Evolutionary conservation across 2,888 invertebrate genomes (phyloP).

Genomic region (Congeria kusceri): DNA sequence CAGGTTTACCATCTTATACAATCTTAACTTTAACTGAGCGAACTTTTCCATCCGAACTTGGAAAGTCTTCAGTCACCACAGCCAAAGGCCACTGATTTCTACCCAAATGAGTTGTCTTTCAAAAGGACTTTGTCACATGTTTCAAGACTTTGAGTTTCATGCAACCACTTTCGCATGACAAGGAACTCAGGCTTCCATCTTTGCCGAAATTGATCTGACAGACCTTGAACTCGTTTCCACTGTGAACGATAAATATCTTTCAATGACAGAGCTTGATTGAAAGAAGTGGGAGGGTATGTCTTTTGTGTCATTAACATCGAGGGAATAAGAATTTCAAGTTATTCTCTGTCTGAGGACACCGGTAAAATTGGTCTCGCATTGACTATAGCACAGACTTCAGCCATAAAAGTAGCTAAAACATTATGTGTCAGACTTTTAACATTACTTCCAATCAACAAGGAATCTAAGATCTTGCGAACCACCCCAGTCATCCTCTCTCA

Average conservation of each 20-base stretch:
- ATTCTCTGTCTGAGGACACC: conserved; percentile 26
- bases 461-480: conserved; percentile 41
- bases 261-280: background rate
- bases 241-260: conserved; percentile 22
- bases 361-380: conserved; percentile 10
- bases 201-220: conserved; percentile 15
- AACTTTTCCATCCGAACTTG: too few relatives aligned
- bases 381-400: conserved; percentile 18
- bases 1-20: too few relatives aligned
- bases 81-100: background rate
- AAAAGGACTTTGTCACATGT: background rate
- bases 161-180: background rate
- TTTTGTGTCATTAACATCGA: conserved; percentile 18
- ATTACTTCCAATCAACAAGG: conserved; percentile 18
- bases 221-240: conserved; percentile 16
- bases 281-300: background rate
- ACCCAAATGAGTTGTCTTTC: background rate
- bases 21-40: too few relatives aligned
- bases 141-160: background rate
- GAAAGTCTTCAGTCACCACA: background rate
- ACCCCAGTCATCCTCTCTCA: conserved; percentile 59
- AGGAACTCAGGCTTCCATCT: conserved; percentile 13
- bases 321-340: conserved; percentile 15
- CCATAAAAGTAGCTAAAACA: conserved; percentile 21
- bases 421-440: background rate